A percentile compares a stretch with the other conserved stretches of the same genome.
Evolutionary conservation across 2,888 invertebrate genomes (phyloP).

Genomic region (Drosophila kanekoi): DNA sequence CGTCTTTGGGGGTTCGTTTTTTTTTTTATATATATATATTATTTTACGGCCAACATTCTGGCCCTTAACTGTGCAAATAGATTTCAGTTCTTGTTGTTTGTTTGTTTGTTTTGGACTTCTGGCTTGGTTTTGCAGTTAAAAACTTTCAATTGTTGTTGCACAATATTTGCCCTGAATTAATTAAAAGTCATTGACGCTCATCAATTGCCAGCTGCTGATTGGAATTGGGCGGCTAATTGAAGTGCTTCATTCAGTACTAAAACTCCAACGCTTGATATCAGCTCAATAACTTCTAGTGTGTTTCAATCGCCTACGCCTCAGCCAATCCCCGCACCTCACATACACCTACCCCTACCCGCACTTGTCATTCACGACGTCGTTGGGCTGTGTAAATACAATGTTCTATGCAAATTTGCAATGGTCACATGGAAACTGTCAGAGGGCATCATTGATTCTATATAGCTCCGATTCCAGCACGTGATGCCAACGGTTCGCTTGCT

Average conservation of each 20-base stretch:
- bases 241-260: neutral
- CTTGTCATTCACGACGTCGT: conserved; percentile 59
- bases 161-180: conserved; percentile 74
- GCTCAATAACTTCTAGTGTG: neutral
- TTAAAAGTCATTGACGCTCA: conserved; percentile 73
- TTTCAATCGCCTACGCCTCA: neutral
- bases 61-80: conserved; percentile 73
- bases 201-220: conserved; percentile 52
- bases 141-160: conserved; percentile 61
- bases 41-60: conserved; percentile 30
- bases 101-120: conserved; percentile 53
- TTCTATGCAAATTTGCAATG: conserved; percentile 51
- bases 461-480: conserved; percentile 31
- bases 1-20: conserved; percentile 37
- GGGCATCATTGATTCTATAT: conserved; percentile 34
- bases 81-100: conserved; percentile 64
- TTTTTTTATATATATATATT: neutral
- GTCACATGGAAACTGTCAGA: conserved; percentile 58
- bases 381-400: conserved; percentile 53
- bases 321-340: neutral
- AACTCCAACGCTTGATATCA: neutral
- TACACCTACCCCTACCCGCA: conserved; percentile 7
- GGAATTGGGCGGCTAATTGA: conserved; percentile 31
- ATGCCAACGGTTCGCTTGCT: conserved; percentile 28
- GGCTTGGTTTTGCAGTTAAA: conserved; percentile 29